A percentile compares a stretch with the other conserved stretches of the same genome.
These are phyloP conservation scores for Pristionchus exspectatus DNA, from an alignment of 2,888 invertebrate species.

Conservation along the genomic window DNA sequence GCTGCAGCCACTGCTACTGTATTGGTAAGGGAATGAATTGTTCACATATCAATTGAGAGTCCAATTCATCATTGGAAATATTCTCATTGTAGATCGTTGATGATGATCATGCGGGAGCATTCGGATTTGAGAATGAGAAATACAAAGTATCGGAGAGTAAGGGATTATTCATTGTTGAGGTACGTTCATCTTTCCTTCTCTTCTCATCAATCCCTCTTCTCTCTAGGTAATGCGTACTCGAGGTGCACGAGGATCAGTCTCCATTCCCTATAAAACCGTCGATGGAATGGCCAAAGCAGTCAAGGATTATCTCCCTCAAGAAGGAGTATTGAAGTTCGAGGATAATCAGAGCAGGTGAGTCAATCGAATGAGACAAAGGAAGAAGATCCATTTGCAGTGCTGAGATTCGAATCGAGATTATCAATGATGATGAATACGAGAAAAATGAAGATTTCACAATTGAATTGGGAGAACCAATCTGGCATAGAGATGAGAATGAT, in stretches of 20 bases:
- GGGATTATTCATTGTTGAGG: conserved; percentile 66
- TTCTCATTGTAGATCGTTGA: conserved; percentile 96
- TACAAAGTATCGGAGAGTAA: conserved; percentile 84
- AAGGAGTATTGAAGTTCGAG: conserved; percentile 91
- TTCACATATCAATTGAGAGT: not conserved
- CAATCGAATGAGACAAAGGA: not conserved
- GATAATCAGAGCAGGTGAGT: conserved; percentile 95
- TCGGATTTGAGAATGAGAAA: conserved; percentile 89
- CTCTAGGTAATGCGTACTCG: conserved; percentile 83
- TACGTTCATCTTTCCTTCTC: conserved; percentile 13
- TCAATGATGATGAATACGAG: conserved; percentile 98
- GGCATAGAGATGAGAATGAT: conserved; percentile 65
- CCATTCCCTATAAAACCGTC: conserved; percentile 91
- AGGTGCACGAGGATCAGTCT: conserved; percentile 93
- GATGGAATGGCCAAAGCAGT: conserved; percentile 88
- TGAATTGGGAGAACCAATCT: conserved; percentile 91
- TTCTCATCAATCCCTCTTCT: not conserved
- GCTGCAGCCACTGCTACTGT: conserved; percentile 88
- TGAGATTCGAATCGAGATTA: conserved; percentile 89
- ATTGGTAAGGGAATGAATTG: not conserved
- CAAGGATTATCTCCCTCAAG: conserved; percentile 89
- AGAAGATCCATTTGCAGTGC: conserved; percentile 85
- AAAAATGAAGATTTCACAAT: conserved; percentile 95
- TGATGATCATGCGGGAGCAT: conserved; percentile 98
- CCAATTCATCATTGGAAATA: too few relatives aligned